phyloP scores from a whole-genome alignment of 2,113 vertebrate species.

The Sus scrofa region T2T-Sscrofa CM000814.6:79626001-79626500 shows the following conservation, averaged over 20 bases:
- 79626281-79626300: not conserved
- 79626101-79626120: not conserved
- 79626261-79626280: not conserved
- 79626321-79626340: not conserved
- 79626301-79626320: not conserved
- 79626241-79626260: not conserved
- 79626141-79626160: slow-evolving; percentile 7
- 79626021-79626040: not conserved
- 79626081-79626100: not conserved
- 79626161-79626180: not conserved
- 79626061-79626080: not conserved
- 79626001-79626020: not conserved
- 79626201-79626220: not conserved
- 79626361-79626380: not conserved
- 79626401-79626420: not conserved
- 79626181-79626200: not conserved
- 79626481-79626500: not conserved
- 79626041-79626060: slow-evolving; percentile 23
- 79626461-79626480: not conserved
- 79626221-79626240: not conserved
- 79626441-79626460: slow-evolving; percentile 24
- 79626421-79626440: not conserved
- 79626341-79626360: not conserved
- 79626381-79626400: not conserved
- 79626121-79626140: slow-evolving; percentile 41